Evolutionary conservation across 2,113 vertebrate genomes (phyloP), one percentile per base, ranked within the genome.

Genomic region (Chaetura pelagica): DNA sequence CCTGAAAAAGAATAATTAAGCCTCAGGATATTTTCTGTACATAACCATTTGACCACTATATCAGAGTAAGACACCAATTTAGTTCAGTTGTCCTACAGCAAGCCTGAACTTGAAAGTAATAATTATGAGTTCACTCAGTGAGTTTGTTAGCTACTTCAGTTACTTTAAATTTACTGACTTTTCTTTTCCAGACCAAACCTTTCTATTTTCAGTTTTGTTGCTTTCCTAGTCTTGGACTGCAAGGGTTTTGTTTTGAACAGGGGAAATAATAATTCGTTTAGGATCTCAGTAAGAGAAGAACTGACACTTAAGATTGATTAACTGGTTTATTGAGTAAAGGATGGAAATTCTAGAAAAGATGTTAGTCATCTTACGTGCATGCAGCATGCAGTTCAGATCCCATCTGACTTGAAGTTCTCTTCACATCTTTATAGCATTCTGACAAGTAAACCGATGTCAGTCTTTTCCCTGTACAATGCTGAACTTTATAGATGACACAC

Each of bases 331-430:
- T 68, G 32, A 58, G 17, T 67, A 67, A 54, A 71, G 13, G 14
- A 35, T 4, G 6, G 26, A 79, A 79, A 42, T 7, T 22, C 6
- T 15, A 54, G 29, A 46, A 57, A 61, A 66, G 4, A 3, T 11
- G 3, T 34, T 19, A 78, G 9, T 24, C 61, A 35, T 21, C 8
- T 40, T 20, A 12, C 0, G 0, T 38, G 38, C 38, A 38, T 27
- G 10, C 17, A 10, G 2, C 2, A 8, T 10, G 12, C 21, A 80
- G 15, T 13, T 78, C 52, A 59, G 27, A 51, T 66, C 17, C 6
- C 4, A n/a, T 38, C 29, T 38, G 7, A 24, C 32, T 5, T 34
- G 46, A 82, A 17, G 10, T 34, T 84, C 27, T 82, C 10, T 66
- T 85, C 63, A 48, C 5, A 26, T 27, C 44, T 54, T 51, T 73